A percentile compares a stretch with the other conserved stretches of the same genome.
Evolutionary conservation across 2,797 vertebrate species (phyloP).

Genomic region (Mormyrops boulengeri): DNA sequence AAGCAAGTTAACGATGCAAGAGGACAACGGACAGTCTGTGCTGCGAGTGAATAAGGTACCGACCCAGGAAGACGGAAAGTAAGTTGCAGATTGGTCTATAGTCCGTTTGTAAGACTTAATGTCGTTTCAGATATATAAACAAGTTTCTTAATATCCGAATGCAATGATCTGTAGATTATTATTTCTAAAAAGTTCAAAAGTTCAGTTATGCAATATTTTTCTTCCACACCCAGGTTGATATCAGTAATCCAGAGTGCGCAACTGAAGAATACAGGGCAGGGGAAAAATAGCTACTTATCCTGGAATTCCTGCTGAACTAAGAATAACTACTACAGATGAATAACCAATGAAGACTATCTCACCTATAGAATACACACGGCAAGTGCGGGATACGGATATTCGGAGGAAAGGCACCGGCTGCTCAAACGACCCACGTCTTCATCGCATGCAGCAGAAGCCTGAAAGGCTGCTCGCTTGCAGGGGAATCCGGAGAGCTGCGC

Average conservation of each 20-base stretch:
- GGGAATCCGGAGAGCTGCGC: not conserved
- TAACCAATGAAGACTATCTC: not conserved
- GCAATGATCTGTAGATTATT: not conserved
- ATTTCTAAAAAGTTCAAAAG: not conserved
- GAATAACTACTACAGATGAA: not conserved
- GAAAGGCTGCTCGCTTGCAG: not conserved
- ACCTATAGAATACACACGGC: not conserved
- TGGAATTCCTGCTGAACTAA: not conserved
- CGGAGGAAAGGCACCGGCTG: not conserved
- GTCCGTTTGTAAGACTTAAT: not conserved
- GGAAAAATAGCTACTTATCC: not conserved
- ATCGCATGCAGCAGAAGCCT: not conserved
- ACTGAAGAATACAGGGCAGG: not conserved
- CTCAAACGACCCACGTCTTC: not conserved
- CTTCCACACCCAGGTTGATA: slow-evolving; percentile 4
- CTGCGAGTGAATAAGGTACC: not conserved
- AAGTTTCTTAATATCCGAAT: not conserved
- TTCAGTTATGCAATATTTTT: not conserved
- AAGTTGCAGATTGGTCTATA: not conserved
- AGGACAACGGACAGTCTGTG: not conserved
- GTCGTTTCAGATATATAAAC: not conserved
- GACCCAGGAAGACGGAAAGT: not conserved
- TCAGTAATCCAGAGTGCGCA: not conserved
- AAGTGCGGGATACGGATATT: not conserved
- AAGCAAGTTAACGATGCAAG: not conserved